Percentiles rank a stretch among this genome's conserved stretches.
phyloP scores from a whole-genome alignment of 2,888 invertebrate genomes.

The Monopis laevigella region DNA sequence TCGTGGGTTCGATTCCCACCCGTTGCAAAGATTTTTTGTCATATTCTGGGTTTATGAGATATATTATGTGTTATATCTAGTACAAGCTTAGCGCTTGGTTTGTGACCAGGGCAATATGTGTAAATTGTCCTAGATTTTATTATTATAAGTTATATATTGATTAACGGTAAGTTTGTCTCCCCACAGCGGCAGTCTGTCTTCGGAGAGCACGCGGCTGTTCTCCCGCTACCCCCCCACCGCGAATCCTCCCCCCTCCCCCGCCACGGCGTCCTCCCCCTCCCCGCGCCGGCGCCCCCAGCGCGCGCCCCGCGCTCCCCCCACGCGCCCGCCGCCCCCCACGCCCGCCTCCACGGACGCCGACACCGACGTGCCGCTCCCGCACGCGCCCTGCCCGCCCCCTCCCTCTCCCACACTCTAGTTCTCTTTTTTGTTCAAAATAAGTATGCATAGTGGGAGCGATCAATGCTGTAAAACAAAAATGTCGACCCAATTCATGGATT shows the following conservation, averaged over 20 bases:
- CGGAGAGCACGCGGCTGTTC: neutral
- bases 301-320: constrained; percentile 76
- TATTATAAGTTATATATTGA: neutral
- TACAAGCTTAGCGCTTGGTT: no score
- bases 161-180: neutral
- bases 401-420: constrained; percentile 80
- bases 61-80: no score
- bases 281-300: constrained; percentile 70
- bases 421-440: no score
- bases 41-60: no score
- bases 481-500: no score
- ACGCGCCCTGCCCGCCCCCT: constrained; percentile 84
- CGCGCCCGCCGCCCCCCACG: constrained; percentile 93
- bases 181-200: neutral
- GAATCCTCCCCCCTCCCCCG: constrained; percentile 92
- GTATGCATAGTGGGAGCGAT: no score
- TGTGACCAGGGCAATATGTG: no score
- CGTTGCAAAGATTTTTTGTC: no score
- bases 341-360: constrained; percentile 94
- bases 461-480: no score
- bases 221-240: constrained; percentile 32
- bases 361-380: constrained; percentile 78
- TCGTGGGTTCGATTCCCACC: no score
- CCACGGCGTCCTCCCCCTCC: constrained; percentile 69
- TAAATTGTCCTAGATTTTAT: no score